Conservation (phyloP, 2,113 vertebrate species). For the Ophiodon elongatus region DNA sequence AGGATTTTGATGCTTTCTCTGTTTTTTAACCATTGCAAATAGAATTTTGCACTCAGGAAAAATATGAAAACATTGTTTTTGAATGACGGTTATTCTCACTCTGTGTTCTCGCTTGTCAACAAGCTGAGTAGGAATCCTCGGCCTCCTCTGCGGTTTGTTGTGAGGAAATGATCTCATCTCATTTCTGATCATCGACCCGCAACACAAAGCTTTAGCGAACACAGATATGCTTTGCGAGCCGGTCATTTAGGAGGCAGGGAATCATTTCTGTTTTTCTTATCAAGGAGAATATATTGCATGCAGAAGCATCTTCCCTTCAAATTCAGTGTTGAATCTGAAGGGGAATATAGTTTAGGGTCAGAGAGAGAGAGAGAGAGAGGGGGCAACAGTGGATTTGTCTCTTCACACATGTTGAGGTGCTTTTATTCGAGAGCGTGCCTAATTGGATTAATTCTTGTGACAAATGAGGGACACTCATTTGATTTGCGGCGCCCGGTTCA, state of each 20-base stretch:
- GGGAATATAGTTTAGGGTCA: neutral
- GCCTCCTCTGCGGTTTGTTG: neutral
- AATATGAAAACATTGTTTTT: neutral
- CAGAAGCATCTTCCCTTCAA: neutral
- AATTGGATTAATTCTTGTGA: constrained; percentile 58
- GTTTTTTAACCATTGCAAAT: too few relatives aligned
- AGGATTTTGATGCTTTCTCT: neutral
- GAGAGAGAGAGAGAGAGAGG: neutral
- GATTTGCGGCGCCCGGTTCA: constrained; percentile 52
- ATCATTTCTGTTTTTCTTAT: neutral
- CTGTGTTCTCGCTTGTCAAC: neutral
- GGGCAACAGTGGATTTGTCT: neutral
- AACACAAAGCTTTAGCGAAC: neutral
- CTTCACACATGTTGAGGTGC: constrained; percentile 21
- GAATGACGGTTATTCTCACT: neutral
- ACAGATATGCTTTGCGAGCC: neutral
- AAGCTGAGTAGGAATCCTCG: neutral
- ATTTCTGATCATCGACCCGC: constrained; percentile 6
- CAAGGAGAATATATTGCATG: neutral
- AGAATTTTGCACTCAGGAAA: neutral
- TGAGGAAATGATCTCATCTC: neutral
- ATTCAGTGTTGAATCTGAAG: neutral
- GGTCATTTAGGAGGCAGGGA: neutral
- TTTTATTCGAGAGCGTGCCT: constrained; percentile 42
- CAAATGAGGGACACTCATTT: constrained; percentile 59